Evolutionary conservation across 2,797 vertebrate species (phyloP).

Genomic region (Crax fasciolata): DNA sequence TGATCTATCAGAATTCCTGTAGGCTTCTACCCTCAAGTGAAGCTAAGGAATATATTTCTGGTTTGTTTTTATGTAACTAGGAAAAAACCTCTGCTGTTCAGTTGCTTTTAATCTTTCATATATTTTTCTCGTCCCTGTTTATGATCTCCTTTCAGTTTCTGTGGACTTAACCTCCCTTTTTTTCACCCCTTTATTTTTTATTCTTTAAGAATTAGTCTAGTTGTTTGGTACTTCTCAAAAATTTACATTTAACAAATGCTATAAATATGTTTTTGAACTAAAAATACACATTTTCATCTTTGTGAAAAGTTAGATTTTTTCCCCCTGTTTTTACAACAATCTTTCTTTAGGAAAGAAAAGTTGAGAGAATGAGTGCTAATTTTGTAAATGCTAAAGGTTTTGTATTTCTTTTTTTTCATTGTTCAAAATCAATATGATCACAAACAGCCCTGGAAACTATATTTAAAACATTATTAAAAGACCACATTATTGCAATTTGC

Average conservation of each 20-base stretch:
- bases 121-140: neutral
- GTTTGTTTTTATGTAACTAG: neutral
- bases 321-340: neutral
- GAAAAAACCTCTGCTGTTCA: neutral
- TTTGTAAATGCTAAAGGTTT: neutral
- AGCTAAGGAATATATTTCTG: neutral
- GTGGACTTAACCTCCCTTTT: neutral
- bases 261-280: neutral
- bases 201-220: neutral
- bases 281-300: neutral
- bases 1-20: neutral
- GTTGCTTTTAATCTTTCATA: neutral
- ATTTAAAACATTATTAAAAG: neutral
- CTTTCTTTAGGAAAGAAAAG: neutral
- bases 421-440: neutral
- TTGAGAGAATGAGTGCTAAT: neutral
- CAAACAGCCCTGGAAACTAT: neutral
- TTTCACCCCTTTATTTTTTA: neutral
- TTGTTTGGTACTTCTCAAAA: neutral
- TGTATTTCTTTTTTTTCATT: neutral
- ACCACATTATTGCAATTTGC: neutral
- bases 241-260: neutral
- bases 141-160: neutral
- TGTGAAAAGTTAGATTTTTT: neutral
- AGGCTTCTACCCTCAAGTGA: neutral